Evolutionary conservation across 2,888 invertebrate species (phyloP).

Genomic region (Rotaria magnacalcarata): DNA sequence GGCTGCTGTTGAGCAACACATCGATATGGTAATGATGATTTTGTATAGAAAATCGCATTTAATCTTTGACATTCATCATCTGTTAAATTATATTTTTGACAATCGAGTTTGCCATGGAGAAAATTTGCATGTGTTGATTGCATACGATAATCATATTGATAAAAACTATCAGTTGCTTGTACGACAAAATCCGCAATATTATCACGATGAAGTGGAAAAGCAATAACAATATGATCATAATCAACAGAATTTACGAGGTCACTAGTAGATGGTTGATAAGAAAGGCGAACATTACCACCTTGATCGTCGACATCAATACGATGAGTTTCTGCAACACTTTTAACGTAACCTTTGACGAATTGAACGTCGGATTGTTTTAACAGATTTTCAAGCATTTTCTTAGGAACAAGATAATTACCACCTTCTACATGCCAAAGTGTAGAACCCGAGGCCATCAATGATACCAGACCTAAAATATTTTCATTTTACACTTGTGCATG

Average conservation of each 20-base stretch:
- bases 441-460: slow-evolving; percentile 63
- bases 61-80: slow-evolving; percentile 49
- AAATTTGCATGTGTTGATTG: slow-evolving; percentile 65
- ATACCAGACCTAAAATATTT: slow-evolving; percentile 58
- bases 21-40: slow-evolving; percentile 61
- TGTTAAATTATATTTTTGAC: slow-evolving; percentile 22
- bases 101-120: slow-evolving; percentile 61
- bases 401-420: slow-evolving; percentile 64
- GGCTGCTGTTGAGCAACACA: slow-evolving; percentile 59
- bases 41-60: slow-evolving; percentile 61
- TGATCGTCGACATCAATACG: background rate
- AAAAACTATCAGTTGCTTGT: slow-evolving; percentile 56
- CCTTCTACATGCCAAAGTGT: slow-evolving; percentile 65
- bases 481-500: too few species aligned
- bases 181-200: slow-evolving; percentile 58
- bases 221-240: slow-evolving; percentile 66
- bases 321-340: slow-evolving; percentile 27
- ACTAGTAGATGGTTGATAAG: slow-evolving; percentile 13
- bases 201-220: slow-evolving; percentile 62
- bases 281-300: slow-evolving; percentile 1
- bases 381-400: slow-evolving; percentile 52
- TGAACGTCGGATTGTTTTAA: background rate
- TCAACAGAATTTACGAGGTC: slow-evolving; percentile 38
- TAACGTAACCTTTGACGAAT: slow-evolving; percentile 37
- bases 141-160: slow-evolving; percentile 46